A percentile compares a stretch with the other conserved stretches of the same genome.
Evolutionary conservation across 1,140 invertebrate species (phyloP).

Genomic region (Dryas iulia): DNA sequence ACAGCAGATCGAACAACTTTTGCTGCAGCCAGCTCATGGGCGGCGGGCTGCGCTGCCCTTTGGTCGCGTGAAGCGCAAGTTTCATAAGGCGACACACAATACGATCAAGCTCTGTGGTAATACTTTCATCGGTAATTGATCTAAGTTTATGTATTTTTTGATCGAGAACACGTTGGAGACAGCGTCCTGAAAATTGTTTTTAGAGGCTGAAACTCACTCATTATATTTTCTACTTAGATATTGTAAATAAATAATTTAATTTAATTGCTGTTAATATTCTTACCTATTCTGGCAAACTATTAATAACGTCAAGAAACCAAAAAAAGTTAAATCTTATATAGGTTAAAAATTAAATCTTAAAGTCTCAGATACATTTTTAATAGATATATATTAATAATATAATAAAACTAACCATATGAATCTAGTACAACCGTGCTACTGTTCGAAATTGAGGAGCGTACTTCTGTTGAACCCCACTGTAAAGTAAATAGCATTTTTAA

Average conservation of each 20-base stretch:
- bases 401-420: constrained; percentile 46
- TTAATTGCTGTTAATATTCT: too few species aligned
- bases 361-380: too few species aligned
- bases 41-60: constrained; percentile 34
- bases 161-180: constrained; percentile 53
- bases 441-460: constrained; percentile 52
- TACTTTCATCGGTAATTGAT: constrained; percentile 55
- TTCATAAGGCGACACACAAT: constrained; percentile 63
- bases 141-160: constrained; percentile 57
- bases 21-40: constrained; percentile 57
- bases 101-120: constrained; percentile 53
- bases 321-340: too few species aligned
- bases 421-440: constrained; percentile 49
- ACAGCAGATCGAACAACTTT: constrained; percentile 63
- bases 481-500: constrained; percentile 33
- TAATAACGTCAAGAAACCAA: too few species aligned
- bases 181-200: constrained; percentile 43
- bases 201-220: too few species aligned
- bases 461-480: constrained; percentile 55
- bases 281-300: too few species aligned
- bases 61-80: constrained; percentile 48
- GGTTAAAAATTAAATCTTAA: too few species aligned
- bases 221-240: too few species aligned
- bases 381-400: not conserved
- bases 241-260: too few species aligned